These are phyloP conservation scores for Indri indri DNA, from an alignment of 2,113 vertebrate species.

Conservation along the genomic window DNA sequence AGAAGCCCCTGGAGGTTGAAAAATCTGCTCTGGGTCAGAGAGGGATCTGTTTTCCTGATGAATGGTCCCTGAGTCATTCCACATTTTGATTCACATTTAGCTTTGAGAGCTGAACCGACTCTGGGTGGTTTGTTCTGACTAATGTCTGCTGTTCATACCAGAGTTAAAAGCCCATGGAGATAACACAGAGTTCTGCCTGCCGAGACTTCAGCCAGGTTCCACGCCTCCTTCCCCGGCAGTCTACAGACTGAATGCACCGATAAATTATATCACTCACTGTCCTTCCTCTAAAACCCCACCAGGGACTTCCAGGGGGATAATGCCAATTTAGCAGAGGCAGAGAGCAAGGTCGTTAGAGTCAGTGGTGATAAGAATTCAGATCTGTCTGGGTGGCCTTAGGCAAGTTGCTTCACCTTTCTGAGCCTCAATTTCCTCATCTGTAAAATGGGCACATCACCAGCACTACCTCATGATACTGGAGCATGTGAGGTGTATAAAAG, in stretches of 20 bases:
- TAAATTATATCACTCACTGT: fast-evolving
- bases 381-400: not conserved
- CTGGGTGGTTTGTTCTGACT: not conserved
- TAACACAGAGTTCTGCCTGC: not conserved
- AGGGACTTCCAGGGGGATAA: not conserved
- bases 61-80: not conserved
- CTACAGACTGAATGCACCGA: not conserved
- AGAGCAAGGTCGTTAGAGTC: not conserved
- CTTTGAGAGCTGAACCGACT: not conserved
- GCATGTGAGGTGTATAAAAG: not conserved
- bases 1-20: not conserved
- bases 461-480: no score
- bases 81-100: not conserved
- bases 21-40: not conserved
- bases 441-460: not conserved
- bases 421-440: not conserved
- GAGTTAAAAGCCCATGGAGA: not conserved
- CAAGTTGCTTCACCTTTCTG: not conserved
- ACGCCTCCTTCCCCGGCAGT: fast-evolving
- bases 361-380: not conserved
- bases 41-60: not conserved
- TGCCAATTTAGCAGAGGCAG: not conserved
- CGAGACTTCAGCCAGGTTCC: not conserved
- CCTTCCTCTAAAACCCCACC: not conserved
- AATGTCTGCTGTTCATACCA: not conserved